Base-by-base conservation (phyloP, 2,797 vertebrate species). In the Typhlichthys subterraneus region DNA sequence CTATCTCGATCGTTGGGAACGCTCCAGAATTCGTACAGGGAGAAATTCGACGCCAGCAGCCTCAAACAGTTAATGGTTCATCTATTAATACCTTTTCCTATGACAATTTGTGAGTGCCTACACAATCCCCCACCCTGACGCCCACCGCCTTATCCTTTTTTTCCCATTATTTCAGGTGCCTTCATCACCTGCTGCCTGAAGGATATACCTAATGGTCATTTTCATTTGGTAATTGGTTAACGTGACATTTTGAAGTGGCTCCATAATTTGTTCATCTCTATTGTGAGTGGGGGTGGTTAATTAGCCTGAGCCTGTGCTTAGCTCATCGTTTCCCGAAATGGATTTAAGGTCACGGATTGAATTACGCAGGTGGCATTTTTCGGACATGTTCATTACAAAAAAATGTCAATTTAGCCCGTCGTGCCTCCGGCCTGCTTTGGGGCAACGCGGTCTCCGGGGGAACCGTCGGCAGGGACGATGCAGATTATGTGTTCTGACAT, bases 221-320 rank as follows among this genome's bases (percentile, higher is more conserved):
- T 90, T 88, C 75, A 87, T 92, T 90, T 90, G 78, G 89, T 92
- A 92, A 93, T 92, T 91, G 88, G 85, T 91, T 91, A 89, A 91
- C 89, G 87, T 93, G 90, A 92, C 89, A 92, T 91, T 92, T 91
- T 75, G 82, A 89, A 90, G 83, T 54, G 77, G 83, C 81, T 82
- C 79, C 79, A 87, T 87, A 85, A 92, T 91, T 91, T 92, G 87
- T 85, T 85, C 87, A 45, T 87, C 85, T 88, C 84, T 69, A 67
- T 80, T 83, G 85, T 80, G 85, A 88, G 83, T 78, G 23, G 33
- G 79, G 72, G 74, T 73, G 68, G 53, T 85, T 93, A 91, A 92
- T 92, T 91, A 91, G 85, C 82, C 72, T 63, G 69, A 59, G 75
- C 54, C 79, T 87, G 75, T 85, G 85, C 87, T 88, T 77, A 80